A percentile compares a stretch with the other conserved stretches of the same genome.
phyloP scores from a whole-genome alignment of 2,888 invertebrate genomes.

The Agonopterix arenella region DNA sequence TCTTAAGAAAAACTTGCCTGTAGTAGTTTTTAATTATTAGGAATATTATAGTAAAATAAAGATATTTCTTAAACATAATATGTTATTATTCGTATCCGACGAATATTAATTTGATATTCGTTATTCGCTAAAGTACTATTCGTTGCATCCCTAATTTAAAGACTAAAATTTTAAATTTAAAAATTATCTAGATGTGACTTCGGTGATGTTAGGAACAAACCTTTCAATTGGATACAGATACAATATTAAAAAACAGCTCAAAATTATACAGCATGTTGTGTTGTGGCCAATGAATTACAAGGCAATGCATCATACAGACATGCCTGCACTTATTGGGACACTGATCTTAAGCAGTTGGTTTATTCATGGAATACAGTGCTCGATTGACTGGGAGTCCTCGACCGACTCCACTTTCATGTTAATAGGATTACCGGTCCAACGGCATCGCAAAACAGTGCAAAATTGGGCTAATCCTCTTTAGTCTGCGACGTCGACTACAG shows the following conservation, averaged over 20 bases:
- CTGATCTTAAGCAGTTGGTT: slow-evolving; percentile 30
- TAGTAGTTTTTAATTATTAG: no score
- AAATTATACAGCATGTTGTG: slow-evolving; percentile 1
- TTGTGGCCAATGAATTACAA: slow-evolving; percentile 2
- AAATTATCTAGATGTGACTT: no score
- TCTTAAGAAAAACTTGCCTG: no score
- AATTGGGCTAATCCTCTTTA: slow-evolving; percentile 47
- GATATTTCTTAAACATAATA: no score
- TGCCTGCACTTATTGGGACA: slow-evolving; percentile 31
- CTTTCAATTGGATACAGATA: no score
- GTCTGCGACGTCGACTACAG: slow-evolving; percentile 13
- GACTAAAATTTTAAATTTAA: no score
- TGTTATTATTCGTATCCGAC: no score
- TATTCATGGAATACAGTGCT: slow-evolving; percentile 35
- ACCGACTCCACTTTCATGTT: slow-evolving; percentile 33
- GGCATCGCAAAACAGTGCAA: slow-evolving; percentile 30
- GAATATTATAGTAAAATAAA: no score
- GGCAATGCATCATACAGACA: slow-evolving; percentile 14
- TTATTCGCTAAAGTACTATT: no score
- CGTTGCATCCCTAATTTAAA: no score
- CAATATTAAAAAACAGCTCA: background rate
- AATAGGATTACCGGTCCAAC: slow-evolving; percentile 36
- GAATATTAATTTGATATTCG: no score
- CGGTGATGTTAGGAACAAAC: no score
- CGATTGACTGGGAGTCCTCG: slow-evolving; percentile 36